Base-by-base conservation (phyloP, 2,797 vertebrate genomes). In the Falco concolor region DNA sequence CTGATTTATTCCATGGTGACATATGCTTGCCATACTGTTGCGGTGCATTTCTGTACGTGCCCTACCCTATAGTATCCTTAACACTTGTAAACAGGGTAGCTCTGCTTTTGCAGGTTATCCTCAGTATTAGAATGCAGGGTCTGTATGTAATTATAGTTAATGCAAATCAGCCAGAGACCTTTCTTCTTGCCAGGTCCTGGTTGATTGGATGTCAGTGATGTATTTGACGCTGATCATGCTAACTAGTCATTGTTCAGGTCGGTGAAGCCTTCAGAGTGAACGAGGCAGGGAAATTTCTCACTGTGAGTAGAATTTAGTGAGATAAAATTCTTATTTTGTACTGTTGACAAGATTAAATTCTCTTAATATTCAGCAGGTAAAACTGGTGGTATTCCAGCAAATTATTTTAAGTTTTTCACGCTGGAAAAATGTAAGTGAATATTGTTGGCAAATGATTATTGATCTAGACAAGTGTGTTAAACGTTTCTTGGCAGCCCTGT, bases 361-460 rank as follows among this genome's bases (percentile, higher is more conserved):
- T 69, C 73, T 45, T 96, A 82, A 60, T 91, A 87, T 63, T 93
- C 94, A 93, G 14, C 67, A 57, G 85, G 6, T 90, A 75, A 89
- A 95, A 93, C 84, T 88, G 68, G 64, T 93, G 78, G 72, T 47
- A 56, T 84, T 92, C 93, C 94, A 96, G 96, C 80, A 87, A 97
- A 93, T 96, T 89, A 95, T 96, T 96, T 47, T 77, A 63, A 90
- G 93, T 95, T 98, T 97, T 96, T 93, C 92, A 95, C 7, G 4
- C 96, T 87, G 95, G 93, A 94, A 96, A 97, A 98, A 97, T 89
- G 84, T 93, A 93, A 98, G 97, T 93, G 97, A 97, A 95, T 97
- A 92, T 97, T 94, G 97, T 96, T 97, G 97, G 97, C 95, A 98
- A 98, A 97, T 98, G 96, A 97, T 97, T 98, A 97, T 98, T 97